Evolutionary conservation across 2,888 invertebrate genomes (phyloP).

Genomic region (Dione juno): DNA sequence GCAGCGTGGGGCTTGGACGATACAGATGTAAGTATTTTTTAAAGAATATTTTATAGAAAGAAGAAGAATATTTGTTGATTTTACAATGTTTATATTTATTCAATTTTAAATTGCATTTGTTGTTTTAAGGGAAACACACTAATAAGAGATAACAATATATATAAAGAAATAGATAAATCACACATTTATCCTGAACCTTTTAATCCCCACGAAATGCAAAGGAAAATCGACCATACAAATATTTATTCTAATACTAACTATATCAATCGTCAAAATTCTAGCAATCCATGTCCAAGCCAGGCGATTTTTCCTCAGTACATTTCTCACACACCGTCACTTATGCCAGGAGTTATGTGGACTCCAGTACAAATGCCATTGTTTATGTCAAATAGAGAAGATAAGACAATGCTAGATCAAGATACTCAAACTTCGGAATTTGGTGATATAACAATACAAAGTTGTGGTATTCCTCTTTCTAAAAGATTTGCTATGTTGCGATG

Average conservation of each 20-base stretch:
- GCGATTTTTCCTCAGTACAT: slow-evolving; percentile 51
- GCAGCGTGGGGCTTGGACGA: slow-evolving; percentile 62
- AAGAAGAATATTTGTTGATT: neutral
- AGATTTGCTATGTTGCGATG: slow-evolving; percentile 43
- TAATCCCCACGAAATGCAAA: slow-evolving; percentile 47
- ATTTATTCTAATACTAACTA: slow-evolving; percentile 31
- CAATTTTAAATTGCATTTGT: neutral
- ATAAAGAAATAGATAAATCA: slow-evolving; percentile 47
- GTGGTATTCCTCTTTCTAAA: slow-evolving; percentile 46
- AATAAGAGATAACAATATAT: slow-evolving; percentile 41
- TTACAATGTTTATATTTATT: neutral
- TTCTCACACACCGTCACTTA: slow-evolving; percentile 32
- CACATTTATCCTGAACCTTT: slow-evolving; percentile 57
- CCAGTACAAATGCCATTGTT: slow-evolving; percentile 47
- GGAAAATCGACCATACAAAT: slow-evolving; percentile 11
- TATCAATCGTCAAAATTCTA: neutral
- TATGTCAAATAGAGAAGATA: slow-evolving; percentile 10
- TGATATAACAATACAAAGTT: slow-evolving; percentile 42
- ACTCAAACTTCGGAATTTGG: slow-evolving; percentile 33
- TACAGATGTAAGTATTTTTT: slow-evolving; percentile 53
- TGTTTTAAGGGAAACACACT: slow-evolving; percentile 45
- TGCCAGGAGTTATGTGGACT: slow-evolving; percentile 50
- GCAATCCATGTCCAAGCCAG: slow-evolving; percentile 37
- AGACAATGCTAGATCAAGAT: slow-evolving; percentile 26
- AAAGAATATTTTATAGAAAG: too few species aligned